Percentiles rank a stretch among this genome's conserved stretches.
These are phyloP conservation scores for Drosophila kanekoi DNA, from an alignment of 2,888 invertebrate species.

Conservation along the genomic window DNA sequence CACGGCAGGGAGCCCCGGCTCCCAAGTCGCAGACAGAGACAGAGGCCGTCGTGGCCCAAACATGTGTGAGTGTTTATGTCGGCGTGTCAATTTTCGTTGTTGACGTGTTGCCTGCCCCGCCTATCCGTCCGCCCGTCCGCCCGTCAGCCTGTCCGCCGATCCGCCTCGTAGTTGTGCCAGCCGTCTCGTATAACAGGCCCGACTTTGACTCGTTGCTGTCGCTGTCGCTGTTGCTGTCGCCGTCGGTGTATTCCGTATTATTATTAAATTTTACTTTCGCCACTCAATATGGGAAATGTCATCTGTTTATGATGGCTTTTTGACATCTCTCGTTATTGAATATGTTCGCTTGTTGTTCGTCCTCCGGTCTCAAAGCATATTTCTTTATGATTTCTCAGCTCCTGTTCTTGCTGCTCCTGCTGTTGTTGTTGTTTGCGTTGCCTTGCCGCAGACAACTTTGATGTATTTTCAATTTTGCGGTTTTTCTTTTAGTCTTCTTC, in stretches of 20 bases:
- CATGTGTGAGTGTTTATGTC: slow-evolving; percentile 82
- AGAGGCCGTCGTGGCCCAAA: slow-evolving; percentile 48
- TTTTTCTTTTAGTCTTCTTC: slow-evolving; percentile 44
- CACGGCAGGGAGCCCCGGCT: slow-evolving; percentile 58
- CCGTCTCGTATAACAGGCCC: slow-evolving; percentile 33
- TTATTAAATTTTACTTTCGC: slow-evolving; percentile 82
- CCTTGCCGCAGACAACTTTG: slow-evolving; percentile 66
- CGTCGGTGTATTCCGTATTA: slow-evolving; percentile 64
- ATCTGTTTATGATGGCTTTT: slow-evolving; percentile 84
- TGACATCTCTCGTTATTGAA: slow-evolving; percentile 81
- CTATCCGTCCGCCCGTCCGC: slow-evolving; percentile 28
- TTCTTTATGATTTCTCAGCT: slow-evolving; percentile 48
- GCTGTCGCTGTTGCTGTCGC: slow-evolving; percentile 22
- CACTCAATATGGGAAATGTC: slow-evolving; percentile 84
- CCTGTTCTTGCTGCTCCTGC: slow-evolving; percentile 18
- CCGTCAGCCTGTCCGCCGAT: slow-evolving; percentile 5
- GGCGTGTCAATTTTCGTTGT: slow-evolving; percentile 81
- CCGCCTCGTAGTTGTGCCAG: slow-evolving; percentile 17
- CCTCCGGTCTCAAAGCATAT: slow-evolving; percentile 37
- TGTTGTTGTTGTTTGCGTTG: slow-evolving; percentile 23
- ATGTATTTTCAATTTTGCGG: slow-evolving; percentile 77
- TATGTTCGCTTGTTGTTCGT: slow-evolving; percentile 60
- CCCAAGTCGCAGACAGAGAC: slow-evolving; percentile 16
- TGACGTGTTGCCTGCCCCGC: slow-evolving; percentile 71
- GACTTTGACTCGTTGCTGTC: slow-evolving; percentile 51